These are phyloP conservation scores for Camptogramma bilineatum DNA, from an alignment of 2,888 invertebrate species.

Conservation along the genomic window DNA sequence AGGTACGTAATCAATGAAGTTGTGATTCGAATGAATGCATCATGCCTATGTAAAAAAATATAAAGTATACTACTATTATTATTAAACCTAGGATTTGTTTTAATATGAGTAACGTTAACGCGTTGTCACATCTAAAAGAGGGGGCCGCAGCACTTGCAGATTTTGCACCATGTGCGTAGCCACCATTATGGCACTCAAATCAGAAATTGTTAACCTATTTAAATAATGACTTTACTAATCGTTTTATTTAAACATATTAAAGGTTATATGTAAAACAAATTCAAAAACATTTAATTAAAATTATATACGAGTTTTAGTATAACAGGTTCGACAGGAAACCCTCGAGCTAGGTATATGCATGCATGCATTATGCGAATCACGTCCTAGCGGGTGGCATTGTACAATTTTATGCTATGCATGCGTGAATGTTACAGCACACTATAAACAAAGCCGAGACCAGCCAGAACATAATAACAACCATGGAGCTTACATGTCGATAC, in stretches of 20 bases:
- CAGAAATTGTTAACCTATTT: background rate
- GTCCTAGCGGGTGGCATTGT: slow-evolving; percentile 50
- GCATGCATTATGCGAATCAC: slow-evolving; percentile 46
- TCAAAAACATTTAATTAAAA: background rate
- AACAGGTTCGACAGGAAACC: slow-evolving; percentile 34
- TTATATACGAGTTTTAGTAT: slow-evolving; percentile 9
- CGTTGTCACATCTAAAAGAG: no score
- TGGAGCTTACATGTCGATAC: background rate
- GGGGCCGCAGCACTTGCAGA: no score
- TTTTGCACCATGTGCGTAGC: no score
- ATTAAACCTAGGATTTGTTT: background rate
- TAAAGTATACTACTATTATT: slow-evolving; percentile 1
- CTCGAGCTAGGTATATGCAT: slow-evolving; percentile 34
- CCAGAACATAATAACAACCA: slow-evolving; percentile 18
- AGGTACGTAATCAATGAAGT: slow-evolving; percentile 23
- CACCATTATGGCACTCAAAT: no score
- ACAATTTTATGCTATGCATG: slow-evolving; percentile 48
- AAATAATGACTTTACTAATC: background rate
- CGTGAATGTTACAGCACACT: slow-evolving; percentile 52
- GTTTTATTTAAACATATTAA: background rate
- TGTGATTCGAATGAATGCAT: slow-evolving; percentile 25
- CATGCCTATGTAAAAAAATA: slow-evolving; percentile 24
- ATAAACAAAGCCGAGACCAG: slow-evolving; percentile 31
- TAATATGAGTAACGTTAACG: background rate
- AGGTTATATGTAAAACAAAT: background rate